Evolutionary conservation across 2,797 vertebrate genomes (phyloP).

Genomic region (Fratercula arctica): DNA sequence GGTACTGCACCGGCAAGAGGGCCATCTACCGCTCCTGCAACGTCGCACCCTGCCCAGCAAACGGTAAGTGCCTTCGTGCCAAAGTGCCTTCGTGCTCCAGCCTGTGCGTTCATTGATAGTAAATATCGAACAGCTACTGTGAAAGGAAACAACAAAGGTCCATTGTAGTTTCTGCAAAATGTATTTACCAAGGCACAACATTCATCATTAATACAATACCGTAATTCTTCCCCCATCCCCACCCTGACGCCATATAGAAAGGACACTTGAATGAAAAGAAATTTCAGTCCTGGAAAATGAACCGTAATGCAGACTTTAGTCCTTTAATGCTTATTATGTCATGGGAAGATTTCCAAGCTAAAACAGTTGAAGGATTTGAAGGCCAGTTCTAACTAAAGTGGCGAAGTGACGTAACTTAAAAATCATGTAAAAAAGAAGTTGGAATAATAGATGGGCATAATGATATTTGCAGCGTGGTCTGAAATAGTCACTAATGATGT

Average conservation of each 20-base stretch:
- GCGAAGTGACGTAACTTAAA: neutral
- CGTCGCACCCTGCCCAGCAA: slow-evolving; percentile 80
- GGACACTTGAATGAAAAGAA: neutral
- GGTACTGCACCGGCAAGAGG: slow-evolving; percentile 95
- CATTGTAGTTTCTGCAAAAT: neutral
- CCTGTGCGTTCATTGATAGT: neutral
- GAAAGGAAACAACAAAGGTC: neutral
- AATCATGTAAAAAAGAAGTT: neutral
- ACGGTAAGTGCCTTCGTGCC: slow-evolving; percentile 75
- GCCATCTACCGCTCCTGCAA: slow-evolving; percentile 93
- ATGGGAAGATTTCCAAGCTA: neutral
- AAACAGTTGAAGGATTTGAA: neutral
- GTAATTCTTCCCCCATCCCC: neutral
- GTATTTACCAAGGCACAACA: neutral
- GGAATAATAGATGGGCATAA: neutral
- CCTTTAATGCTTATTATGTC: neutral
- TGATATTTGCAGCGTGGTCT: neutral
- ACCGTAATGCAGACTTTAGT: neutral
- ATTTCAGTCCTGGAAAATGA: neutral
- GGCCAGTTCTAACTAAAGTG: neutral
- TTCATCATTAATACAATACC: neutral
- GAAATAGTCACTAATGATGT: slow-evolving; percentile 2
- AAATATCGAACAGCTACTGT: neutral
- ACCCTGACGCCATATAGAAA: fast-evolving
- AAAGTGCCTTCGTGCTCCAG: slow-evolving; percentile 37